These are phyloP conservation scores for Lutjanus campechanus DNA, from an alignment of 2,797 vertebrate genomes.

Conservation along the genomic window DNA sequence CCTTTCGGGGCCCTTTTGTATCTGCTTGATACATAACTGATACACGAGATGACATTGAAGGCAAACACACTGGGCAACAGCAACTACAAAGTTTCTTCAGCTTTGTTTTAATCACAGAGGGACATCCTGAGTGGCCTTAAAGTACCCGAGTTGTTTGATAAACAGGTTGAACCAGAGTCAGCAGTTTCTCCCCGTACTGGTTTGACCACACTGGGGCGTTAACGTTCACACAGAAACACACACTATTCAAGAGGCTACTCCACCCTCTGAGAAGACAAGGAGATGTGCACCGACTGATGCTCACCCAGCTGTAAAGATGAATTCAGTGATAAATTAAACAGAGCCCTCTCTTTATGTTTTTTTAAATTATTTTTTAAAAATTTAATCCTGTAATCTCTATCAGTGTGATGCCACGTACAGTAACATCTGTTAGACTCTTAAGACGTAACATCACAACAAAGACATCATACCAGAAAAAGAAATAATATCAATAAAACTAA, in stretches of 20 bases:
- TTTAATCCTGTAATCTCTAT: too few relatives aligned
- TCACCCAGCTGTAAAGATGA: neutral
- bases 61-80: conserved; percentile 1
- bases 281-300: neutral
- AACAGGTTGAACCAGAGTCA: conserved; percentile 56
- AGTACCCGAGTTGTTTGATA: neutral
- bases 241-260: neutral
- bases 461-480: too few relatives aligned
- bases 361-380: too few relatives aligned
- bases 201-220: conserved; percentile 20
- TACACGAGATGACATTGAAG: too few relatives aligned
- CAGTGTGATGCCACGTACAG: neutral
- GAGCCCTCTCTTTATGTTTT: too few relatives aligned
- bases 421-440: neutral
- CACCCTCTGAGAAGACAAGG: conserved; percentile 24
- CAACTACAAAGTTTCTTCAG: neutral
- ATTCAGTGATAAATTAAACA: neutral
- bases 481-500: too few relatives aligned
- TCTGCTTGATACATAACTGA: too few relatives aligned
- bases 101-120: neutral
- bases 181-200: conserved; percentile 38
- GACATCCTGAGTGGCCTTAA: neutral
- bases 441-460: too few relatives aligned
- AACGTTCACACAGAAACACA: conserved; percentile 1
- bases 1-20: too few relatives aligned